Base-by-base conservation (phyloP, 2,888 invertebrate species). In the Ichneumon xanthorius region DNA sequence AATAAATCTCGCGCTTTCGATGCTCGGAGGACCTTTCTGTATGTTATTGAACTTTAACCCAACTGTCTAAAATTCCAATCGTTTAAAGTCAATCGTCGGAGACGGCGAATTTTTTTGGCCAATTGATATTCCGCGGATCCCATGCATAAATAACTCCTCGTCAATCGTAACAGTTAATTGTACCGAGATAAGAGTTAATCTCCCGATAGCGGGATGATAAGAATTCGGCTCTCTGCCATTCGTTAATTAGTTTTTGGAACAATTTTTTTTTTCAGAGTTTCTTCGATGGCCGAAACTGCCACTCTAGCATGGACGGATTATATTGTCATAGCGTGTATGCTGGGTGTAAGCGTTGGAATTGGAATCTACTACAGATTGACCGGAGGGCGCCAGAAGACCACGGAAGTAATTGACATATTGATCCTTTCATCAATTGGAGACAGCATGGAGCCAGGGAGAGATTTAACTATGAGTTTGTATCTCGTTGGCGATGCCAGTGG, bases 321-420 rank as follows among this genome's bases (percentile, higher is more conserved):
- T 92, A 93, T 96, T 11, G 97, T 98, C 40, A 96, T 98, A 94
- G 95, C 94, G 2, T 90, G 96, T 2, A 97, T 97, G 84, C 95
- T 98, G 89, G 79, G 96, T 6, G 95, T 96, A 26, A 98, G 98
- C 0, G 95, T 97, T 0, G 94, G 94, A 0, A 98, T 98, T 87
- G 98, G 98, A 6, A 91, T 98, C 63, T 98, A 98, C 92, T 98
- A 97, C 93, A 95, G 98, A 86, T 96, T 98, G 90, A 97, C 96
- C 22, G 98, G 98, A 37, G 98, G 97, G 7, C 96, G 96, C 92
- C 98, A 98, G 93, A 97, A 96, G 94, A 98, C 98, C 1, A 96
- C 97, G 80, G 96, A 97, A 95, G 97, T 97, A 94, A 90, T 86
- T 87, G 80, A 76, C 16, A 67, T 71, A 40, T 80, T 80, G 82